phyloP scores from a whole-genome alignment of 2,113 vertebrate species.

The Pluvianellus socialis region DNA sequence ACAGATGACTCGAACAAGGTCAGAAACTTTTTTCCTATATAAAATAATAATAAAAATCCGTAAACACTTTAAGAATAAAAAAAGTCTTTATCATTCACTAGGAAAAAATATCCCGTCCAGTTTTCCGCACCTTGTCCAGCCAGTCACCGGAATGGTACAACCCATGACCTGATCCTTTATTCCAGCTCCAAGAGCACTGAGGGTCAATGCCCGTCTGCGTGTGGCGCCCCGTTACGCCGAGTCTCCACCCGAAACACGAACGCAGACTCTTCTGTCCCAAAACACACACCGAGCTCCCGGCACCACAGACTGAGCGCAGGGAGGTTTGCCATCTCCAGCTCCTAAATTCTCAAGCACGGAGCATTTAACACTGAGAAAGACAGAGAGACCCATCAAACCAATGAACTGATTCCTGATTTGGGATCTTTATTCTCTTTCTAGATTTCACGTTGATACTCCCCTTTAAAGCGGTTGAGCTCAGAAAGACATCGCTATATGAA shows the following conservation, averaged over 20 bases:
- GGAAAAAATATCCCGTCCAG: background rate
- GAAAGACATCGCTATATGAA: background rate
- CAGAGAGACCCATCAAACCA: background rate
- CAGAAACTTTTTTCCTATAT: background rate
- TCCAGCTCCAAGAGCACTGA: background rate
- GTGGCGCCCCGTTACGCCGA: background rate
- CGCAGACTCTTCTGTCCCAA: background rate
- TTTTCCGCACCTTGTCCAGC: background rate
- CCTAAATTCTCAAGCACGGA: background rate
- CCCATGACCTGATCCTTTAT: background rate
- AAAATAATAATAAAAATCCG: background rate
- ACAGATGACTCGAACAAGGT: background rate
- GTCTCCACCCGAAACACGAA: background rate
- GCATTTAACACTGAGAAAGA: background rate
- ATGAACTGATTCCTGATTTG: background rate
- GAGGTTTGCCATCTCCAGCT: background rate
- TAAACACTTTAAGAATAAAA: background rate
- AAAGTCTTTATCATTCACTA: background rate
- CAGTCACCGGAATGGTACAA: background rate
- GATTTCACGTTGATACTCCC: background rate
- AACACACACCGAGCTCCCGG: background rate
- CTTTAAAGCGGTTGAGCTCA: background rate
- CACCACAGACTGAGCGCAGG: rapidly evolving
- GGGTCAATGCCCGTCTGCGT: background rate
- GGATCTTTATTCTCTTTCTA: background rate